Conservation (phyloP, 2,113 vertebrate species). For the Agapornis roseicollis region DNA sequence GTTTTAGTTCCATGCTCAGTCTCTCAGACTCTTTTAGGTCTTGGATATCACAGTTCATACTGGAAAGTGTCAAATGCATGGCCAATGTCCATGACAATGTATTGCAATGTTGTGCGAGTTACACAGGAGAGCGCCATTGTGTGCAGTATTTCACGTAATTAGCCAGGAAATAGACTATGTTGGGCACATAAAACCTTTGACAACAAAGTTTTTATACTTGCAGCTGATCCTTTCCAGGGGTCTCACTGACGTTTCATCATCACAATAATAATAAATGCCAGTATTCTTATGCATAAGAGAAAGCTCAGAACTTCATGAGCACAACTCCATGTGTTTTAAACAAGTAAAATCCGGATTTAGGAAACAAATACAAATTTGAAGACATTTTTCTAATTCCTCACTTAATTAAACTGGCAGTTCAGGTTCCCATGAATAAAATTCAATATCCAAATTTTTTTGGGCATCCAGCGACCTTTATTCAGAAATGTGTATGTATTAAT, state of each 20-base stretch:
- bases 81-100: not conserved
- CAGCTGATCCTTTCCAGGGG: not conserved
- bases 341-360: not conserved
- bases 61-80: not conserved
- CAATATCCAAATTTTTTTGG: not conserved
- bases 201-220: not conserved
- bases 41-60: not conserved
- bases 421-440: not conserved
- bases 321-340: not conserved
- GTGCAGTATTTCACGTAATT: constrained; percentile 36
- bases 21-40: not conserved
- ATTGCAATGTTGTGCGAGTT: constrained; percentile 43
- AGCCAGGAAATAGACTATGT: not conserved
- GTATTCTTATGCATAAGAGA: not conserved
- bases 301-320: not conserved
- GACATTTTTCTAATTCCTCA: not conserved
- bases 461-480: not conserved
- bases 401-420: not conserved
- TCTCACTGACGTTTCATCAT: not conserved
- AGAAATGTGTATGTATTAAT: not conserved
- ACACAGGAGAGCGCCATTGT: constrained; percentile 69
- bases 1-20: not conserved
- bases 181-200: not conserved
- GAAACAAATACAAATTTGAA: not conserved
- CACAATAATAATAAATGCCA: not conserved